Conservation (phyloP, 23 tunicate species). For the Corella eumyota region DNA sequence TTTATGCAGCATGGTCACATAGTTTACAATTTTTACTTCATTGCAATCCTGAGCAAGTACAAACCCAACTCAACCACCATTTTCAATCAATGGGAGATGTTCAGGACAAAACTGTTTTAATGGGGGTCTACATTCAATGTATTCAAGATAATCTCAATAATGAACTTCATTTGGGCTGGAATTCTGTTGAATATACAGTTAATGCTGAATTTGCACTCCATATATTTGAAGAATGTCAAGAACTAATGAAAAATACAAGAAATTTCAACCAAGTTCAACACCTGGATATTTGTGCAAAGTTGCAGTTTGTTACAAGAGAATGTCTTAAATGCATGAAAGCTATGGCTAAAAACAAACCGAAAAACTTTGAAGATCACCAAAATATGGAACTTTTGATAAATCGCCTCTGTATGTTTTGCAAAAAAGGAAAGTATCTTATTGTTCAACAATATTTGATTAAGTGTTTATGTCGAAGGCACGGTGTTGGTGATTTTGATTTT, state of each 20-base stretch:
- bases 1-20: constrained; percentile 27
- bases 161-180: neutral
- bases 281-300: constrained; percentile 14
- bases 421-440: too few relatives aligned
- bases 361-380: too few relatives aligned
- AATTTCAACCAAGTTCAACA: constrained; percentile 9
- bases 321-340: neutral
- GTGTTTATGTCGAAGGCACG: too few relatives aligned
- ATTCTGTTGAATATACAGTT: neutral
- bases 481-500: too few relatives aligned
- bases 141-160: constrained; percentile 11
- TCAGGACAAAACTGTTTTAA: constrained; percentile 6
- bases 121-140: constrained; percentile 29
- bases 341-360: too few relatives aligned
- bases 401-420: too few relatives aligned
- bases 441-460: too few relatives aligned
- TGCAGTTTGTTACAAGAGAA: neutral
- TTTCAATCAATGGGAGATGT: constrained; percentile 3
- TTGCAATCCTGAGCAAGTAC: constrained; percentile 12
- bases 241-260: neutral
- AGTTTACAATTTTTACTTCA: constrained; percentile 34
- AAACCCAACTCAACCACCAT: constrained; percentile 15
- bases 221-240: neutral
- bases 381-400: too few relatives aligned
- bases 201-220: neutral